Base-by-base conservation (phyloP, 2,113 vertebrate species). In the Myotis yumanensis region DNA sequence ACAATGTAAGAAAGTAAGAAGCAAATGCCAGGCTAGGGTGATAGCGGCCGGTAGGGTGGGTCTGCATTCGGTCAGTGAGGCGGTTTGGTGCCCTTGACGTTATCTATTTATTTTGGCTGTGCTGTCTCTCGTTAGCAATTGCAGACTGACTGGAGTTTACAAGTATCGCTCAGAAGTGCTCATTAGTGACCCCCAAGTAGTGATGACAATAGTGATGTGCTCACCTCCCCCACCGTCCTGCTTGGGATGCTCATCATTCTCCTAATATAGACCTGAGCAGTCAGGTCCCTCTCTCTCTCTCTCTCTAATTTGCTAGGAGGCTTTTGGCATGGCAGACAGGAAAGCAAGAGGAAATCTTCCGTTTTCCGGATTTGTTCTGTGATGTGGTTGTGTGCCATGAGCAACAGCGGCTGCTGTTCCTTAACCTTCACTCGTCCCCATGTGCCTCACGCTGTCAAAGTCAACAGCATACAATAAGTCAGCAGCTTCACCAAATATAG, bases 321-420 rank as follows among this genome's bases (percentile, higher is more conserved):
- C 48, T 89, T 92, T 89, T 91, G 85, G 71, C 57, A 62, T 6
- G 46, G 40, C 73, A 71, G n/a, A 71, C 37, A 57, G 77, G 81
- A 95, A 82, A 72, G 52, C 54, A 93, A 28, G 59, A 93, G 71
- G 88, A 51, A 9, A 23, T 59, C 25, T 48, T n/a, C 54, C 48
- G 30, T 91, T 68, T 90, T 68, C 71, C 89, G 66, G 30, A n/a
- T 93, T 93, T 84, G 86, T 84, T 89, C 46, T 94, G 64, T 87
- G 64, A 54, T 89, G 75, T 81, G 76, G 6, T 57, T 79, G 48
- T 83, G 48, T 43, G 83, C 73, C 52, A 5, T 11, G 85, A n/a
- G 73, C 11, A 18, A 4, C 40, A 90, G n/a, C 76, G 83, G 91
- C 46, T 80, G 62, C 89, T 94, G 18, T 91, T 88, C 79, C 57